These are phyloP conservation scores for Drosophila helvetica DNA, from an alignment of 2,888 invertebrate species.

Conservation along the genomic window DNA sequence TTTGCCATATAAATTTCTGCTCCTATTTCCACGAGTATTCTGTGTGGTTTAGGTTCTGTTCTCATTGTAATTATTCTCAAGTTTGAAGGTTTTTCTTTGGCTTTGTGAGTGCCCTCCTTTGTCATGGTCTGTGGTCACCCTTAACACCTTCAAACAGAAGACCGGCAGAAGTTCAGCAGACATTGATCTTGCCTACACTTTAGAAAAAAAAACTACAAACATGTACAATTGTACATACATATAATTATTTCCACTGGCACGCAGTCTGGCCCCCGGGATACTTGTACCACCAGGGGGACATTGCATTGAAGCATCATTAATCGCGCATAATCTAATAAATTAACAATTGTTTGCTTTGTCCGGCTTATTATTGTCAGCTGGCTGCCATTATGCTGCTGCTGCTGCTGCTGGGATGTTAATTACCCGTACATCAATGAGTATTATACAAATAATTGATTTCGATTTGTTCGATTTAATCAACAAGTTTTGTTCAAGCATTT, in stretches of 20 bases:
- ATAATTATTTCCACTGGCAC: constrained; percentile 9
- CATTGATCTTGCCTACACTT: constrained; percentile 56
- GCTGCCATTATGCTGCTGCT: constrained; percentile 38
- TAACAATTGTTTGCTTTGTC: constrained; percentile 58
- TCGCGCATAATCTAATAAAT: constrained; percentile 66
- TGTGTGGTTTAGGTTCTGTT: constrained; percentile 26
- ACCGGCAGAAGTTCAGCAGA: constrained; percentile 20
- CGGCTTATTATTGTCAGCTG: constrained; percentile 24
- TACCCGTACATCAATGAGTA: constrained; percentile 24
- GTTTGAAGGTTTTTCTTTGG: constrained; percentile 49
- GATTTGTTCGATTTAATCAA: constrained; percentile 53
- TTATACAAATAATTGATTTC: constrained; percentile 34
- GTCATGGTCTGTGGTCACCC: constrained; percentile 33
- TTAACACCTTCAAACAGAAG: constrained; percentile 5
- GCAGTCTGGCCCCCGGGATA: constrained; percentile 12
- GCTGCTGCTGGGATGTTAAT: constrained; percentile 46
- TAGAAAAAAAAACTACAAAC: constrained; percentile 1
- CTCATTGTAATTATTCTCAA: constrained; percentile 36
- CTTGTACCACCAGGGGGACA: constrained; percentile 23
- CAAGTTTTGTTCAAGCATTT: constrained; percentile 47
- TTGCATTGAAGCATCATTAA: constrained; percentile 61
- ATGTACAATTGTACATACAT: background rate
- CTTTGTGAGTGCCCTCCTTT: constrained; percentile 24
- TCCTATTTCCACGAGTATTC: background rate
- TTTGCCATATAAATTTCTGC: background rate